Conservation (phyloP, 1,140 invertebrate genomes). For the Drosophila navojoa region DNA sequence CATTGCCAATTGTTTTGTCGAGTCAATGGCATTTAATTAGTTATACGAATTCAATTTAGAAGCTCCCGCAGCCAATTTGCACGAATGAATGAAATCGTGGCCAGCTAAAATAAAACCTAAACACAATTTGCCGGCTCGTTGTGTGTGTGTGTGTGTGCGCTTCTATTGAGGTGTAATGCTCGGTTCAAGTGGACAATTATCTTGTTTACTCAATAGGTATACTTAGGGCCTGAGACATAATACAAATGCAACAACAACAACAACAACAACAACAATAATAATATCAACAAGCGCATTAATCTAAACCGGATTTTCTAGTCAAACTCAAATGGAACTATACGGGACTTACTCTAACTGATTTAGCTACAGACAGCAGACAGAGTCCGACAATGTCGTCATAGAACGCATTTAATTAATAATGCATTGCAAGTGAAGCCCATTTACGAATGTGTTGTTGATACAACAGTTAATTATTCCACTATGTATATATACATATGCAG, state of each 20-base stretch:
- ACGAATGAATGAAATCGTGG: slow-evolving; percentile 72
- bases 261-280: not conserved
- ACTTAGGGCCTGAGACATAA: slow-evolving; percentile 20
- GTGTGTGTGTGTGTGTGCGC: slow-evolving; percentile 10
- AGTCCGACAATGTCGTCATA: slow-evolving; percentile 25
- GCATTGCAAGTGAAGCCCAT: slow-evolving; percentile 21
- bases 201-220: slow-evolving; percentile 14
- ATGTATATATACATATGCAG: not conserved
- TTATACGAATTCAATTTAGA: slow-evolving; percentile 44
- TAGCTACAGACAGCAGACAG: not conserved
- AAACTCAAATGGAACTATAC: slow-evolving; percentile 16
- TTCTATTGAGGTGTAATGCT: slow-evolving; percentile 20
- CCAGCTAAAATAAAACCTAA: slow-evolving; percentile 20
- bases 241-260: slow-evolving; percentile 17
- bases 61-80: slow-evolving; percentile 15
- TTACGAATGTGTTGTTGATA: not conserved
- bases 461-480: not conserved
- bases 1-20: not conserved
- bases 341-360: slow-evolving; percentile 4
- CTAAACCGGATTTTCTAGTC: slow-evolving; percentile 40
- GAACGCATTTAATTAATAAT: not conserved
- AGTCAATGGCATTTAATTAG: slow-evolving; percentile 57
- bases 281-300: slow-evolving; percentile 18
- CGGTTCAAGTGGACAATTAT: slow-evolving; percentile 29
- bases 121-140: slow-evolving; percentile 40